Conservation (phyloP, 37 sponge, comb jelly and placozoan genomes). For the Petrosia ficiformis region DNA sequence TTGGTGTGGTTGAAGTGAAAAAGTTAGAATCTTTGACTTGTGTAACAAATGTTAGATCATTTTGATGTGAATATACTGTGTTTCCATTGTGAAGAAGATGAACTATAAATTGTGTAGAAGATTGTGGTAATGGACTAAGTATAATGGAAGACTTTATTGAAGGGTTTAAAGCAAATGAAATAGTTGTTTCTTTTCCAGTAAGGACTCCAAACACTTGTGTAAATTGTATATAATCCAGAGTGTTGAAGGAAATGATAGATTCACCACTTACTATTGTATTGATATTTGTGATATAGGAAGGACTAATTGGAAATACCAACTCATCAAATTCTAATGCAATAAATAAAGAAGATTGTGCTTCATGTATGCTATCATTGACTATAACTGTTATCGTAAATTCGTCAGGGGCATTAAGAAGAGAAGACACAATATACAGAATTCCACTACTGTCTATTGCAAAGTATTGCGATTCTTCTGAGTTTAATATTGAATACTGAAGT, state of each 20-base stretch:
- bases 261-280: no score
- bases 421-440: constrained; percentile 4
- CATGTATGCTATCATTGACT: not conserved
- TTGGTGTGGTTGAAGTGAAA: not conserved
- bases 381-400: not conserved
- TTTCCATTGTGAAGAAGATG: constrained; percentile 14
- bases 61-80: constrained; percentile 15
- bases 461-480: not conserved
- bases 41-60: not conserved
- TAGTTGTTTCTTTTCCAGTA: no score
- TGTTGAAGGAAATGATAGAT: no score
- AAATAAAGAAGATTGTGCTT: not conserved
- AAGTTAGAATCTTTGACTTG: constrained; percentile 24
- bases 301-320: not conserved
- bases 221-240: no score
- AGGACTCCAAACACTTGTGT: no score
- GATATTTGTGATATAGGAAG: not conserved
- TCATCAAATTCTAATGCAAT: not conserved
- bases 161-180: no score
- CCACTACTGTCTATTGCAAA: constrained; percentile 26
- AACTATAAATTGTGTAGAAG: no score
- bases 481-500: constrained; percentile 35
- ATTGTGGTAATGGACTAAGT: no score
- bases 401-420: not conserved
- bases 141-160: no score